phyloP scores from a whole-genome alignment of 2,113 vertebrate species.

The Lota lota region DNA sequence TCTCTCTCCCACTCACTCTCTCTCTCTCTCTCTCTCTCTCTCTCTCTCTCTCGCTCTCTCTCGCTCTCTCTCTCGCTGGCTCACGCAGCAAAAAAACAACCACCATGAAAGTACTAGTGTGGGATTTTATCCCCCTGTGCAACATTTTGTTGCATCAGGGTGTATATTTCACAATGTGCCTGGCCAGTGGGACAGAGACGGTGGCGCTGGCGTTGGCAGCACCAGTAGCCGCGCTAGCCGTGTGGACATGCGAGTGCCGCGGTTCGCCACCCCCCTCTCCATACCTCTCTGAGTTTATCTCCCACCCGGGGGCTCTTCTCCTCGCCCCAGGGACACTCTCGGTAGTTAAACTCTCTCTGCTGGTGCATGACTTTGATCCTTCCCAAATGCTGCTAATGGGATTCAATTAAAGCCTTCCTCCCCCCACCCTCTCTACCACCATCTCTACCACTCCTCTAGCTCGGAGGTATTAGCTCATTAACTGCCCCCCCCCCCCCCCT shows the following conservation, averaged over 20 bases:
- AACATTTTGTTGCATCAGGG: slow-evolving; percentile 25
- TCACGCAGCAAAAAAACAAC: not conserved
- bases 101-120: too few species aligned
- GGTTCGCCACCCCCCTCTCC: slow-evolving; percentile 8
- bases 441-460: not conserved
- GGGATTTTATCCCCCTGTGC: too few species aligned
- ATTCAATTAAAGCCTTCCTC: slow-evolving; percentile 28
- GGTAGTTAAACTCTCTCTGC: slow-evolving; percentile 24
- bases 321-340: slow-evolving; percentile 27
- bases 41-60: slow-evolving; percentile 43
- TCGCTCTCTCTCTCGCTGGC: slow-evolving; percentile 29
- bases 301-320: slow-evolving; percentile 33
- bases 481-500: not conserved
- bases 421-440: not conserved
- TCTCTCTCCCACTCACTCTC: slow-evolving; percentile 42
- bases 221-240: too few species aligned
- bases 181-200: too few species aligned
- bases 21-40: too few species aligned
- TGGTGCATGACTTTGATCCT: slow-evolving; percentile 27
- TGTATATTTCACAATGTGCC: slow-evolving; percentile 19
- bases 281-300: slow-evolving; percentile 41
- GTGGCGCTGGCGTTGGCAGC: too few species aligned
- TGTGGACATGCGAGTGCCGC: too few species aligned
- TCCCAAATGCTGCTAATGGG: slow-evolving; percentile 27
- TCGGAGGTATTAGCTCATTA: not conserved